Base-by-base conservation (phyloP, 2,888 invertebrate species). In the Himalopsyche anomala region DNA sequence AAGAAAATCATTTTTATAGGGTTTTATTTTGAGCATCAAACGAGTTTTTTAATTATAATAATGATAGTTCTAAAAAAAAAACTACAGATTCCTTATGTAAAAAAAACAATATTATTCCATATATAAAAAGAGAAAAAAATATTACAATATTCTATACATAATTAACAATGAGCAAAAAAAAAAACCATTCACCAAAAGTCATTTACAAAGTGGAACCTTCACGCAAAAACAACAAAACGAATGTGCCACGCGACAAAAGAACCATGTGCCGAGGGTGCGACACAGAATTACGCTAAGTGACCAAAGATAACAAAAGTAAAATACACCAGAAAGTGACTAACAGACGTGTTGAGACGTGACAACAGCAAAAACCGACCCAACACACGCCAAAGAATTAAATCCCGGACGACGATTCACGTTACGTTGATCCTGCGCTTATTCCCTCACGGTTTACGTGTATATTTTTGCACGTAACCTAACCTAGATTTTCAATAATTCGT, bases 51-150 rank as follows among this genome's bases (percentile, higher is more conserved):
- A 28, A 28, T 28, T 62, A 62, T 62, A 62, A 15, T 19, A 62
- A 62, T 62, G n/a, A 62, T 19, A 62, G 62, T 62, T 62, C 62
- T 62, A 62, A 62, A 62, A 62, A n/a, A 62, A 62, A 62, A 62
- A 56, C 56, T 56, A 19, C 56, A 56, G 56, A 56, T 56, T 56
- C 56, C 56, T 56, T 56, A 56, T 56, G n/a, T 56, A 56, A 56
- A 56, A n/a, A 56, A 56, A 56, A 56, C 56, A 17, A 17, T 56
- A 56, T 56, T 56, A 56, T 56, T 56, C 8, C 9, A 56, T n/a
- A 56, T n/a, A 56, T n/a, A 56, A 56, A 56, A 17, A 56, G 56
- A 19, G 17, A n/a, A 56, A 17, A 56, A 56, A 56, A 5, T n/a
- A n/a, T 56, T 19, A 8, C 62, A 19, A 51, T 51, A 62, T 19